These are phyloP conservation scores for Heliocidaris tuberculata DNA, from an alignment of 35 echinoderm and acorn worm genomes.

Conservation along the genomic window DNA sequence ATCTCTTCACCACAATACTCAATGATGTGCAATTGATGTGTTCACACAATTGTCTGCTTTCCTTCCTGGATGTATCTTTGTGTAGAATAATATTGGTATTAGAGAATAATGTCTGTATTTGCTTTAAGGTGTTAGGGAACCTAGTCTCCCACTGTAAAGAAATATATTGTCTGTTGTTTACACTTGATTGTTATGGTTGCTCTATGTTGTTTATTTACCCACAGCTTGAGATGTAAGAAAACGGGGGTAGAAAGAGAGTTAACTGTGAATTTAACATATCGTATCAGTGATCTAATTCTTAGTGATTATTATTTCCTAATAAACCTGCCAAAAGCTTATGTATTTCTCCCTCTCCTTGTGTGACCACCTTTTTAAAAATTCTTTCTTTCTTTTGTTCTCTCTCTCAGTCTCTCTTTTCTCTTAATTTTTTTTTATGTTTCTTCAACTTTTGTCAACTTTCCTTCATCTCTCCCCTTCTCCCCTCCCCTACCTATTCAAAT, in stretches of 20 bases:
- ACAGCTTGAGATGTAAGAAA: background rate
- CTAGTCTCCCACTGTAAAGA: background rate
- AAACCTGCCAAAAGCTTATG: too few species aligned
- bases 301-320: too few species aligned
- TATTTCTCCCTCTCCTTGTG: too few species aligned
- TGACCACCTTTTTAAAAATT: too few species aligned
- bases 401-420: too few species aligned
- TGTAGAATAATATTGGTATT: background rate
- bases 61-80: background rate
- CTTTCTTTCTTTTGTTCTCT: too few species aligned
- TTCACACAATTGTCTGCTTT: background rate
- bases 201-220: background rate
- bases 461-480: background rate
- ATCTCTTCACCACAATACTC: conserved; percentile 3
- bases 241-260: too few species aligned
- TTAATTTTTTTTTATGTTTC: too few species aligned
- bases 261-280: background rate
- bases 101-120: background rate
- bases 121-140: background rate
- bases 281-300: background rate
- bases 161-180: background rate
- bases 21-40: background rate
- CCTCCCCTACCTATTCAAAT: background rate
- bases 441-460: background rate
- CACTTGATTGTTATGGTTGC: background rate